Conservation (phyloP, 2,113 vertebrate genomes). For the Mirza zaza region DNA sequence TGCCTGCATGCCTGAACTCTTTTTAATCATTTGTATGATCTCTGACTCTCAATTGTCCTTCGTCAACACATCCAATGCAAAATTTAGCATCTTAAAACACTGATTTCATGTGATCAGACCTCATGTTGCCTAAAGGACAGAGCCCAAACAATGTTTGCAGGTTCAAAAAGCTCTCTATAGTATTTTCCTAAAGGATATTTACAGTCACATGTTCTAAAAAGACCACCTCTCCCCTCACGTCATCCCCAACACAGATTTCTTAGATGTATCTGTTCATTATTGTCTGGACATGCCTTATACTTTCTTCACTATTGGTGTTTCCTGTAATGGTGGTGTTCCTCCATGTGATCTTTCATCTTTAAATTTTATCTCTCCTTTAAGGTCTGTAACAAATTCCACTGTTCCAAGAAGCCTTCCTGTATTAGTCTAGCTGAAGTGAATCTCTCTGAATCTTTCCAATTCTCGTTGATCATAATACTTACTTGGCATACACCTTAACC, state of each 20-base stretch:
- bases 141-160: background rate
- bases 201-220: background rate
- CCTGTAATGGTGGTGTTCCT: background rate
- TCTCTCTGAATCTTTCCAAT: background rate
- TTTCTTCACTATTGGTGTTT: background rate
- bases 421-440: background rate
- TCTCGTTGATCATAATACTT: background rate
- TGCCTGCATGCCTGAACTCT: background rate
- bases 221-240: accelerated
- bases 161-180: background rate
- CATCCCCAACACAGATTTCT: background rate
- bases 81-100: background rate
- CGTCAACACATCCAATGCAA: background rate
- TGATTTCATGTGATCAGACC: background rate
- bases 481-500: background rate
- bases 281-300: background rate
- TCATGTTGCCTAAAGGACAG: background rate
- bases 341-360: background rate
- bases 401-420: background rate
- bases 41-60: background rate
- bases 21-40: background rate
- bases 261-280: background rate
- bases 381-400: background rate
- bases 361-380: background rate
- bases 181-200: background rate